phyloP scores from a whole-genome alignment of 2,888 invertebrate species.

The Acrobasis repandana region DNA sequence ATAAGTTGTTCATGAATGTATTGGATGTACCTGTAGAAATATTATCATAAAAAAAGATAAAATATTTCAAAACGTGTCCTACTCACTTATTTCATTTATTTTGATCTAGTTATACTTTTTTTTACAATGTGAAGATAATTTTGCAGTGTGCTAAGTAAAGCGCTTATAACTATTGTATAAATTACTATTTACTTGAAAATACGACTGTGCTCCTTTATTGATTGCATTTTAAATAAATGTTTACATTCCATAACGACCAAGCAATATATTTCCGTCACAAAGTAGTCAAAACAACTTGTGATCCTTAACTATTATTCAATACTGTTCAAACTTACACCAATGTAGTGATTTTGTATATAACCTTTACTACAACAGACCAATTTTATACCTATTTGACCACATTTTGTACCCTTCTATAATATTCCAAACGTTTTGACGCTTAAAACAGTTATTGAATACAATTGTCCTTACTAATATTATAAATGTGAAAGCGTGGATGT shows the following conservation, averaged over 20 bases:
- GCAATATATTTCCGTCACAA: constrained; percentile 7
- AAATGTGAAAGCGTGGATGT: too few species aligned
- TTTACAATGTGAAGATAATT: neutral
- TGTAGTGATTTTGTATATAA: constrained; percentile 37
- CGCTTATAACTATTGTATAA: neutral
- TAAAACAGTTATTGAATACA: neutral
- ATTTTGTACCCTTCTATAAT: constrained; percentile 18
- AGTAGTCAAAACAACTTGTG: neutral
- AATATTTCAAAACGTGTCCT: neutral
- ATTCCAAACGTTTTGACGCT: neutral
- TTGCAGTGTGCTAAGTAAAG: neutral
- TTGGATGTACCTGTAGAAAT: neutral
- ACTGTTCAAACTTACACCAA: constrained; percentile 23
- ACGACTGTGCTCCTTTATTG: neutral
- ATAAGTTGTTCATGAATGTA: neutral
- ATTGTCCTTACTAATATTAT: too few species aligned
- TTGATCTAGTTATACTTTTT: neutral
- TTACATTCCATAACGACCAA: constrained; percentile 26
- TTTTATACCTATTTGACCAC: constrained; percentile 42
- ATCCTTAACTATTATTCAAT: constrained; percentile 19
- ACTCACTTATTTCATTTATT: neutral
- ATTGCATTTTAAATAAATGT: neutral
- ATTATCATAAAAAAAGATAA: too few species aligned
- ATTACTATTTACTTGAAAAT: neutral
- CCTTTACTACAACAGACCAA: constrained; percentile 41